Evolutionary conservation across 2,888 invertebrate species (phyloP).

Genomic region (Agrochola litura): DNA sequence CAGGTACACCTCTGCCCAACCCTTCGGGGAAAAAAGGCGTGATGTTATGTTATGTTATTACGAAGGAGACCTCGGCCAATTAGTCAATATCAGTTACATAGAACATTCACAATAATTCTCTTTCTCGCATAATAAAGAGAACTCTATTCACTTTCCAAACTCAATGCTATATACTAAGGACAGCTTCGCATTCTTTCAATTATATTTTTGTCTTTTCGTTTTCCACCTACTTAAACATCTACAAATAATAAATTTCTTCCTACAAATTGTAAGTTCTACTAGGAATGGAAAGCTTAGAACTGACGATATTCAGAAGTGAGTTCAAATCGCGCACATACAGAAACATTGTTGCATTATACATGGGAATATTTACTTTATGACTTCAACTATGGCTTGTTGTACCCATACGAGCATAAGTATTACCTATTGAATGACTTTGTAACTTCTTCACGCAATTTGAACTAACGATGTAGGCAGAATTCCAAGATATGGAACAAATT

Average conservation of each 20-base stretch:
- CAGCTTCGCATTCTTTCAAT: not conserved
- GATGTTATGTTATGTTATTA: no score
- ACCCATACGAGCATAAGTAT: constrained; percentile 44
- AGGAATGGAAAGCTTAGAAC: constrained; percentile 58
- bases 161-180: not conserved
- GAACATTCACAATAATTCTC: not conserved
- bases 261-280: constrained; percentile 48
- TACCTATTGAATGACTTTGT: constrained; percentile 50
- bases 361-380: constrained; percentile 63
- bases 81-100: not conserved
- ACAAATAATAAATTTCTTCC: constrained; percentile 18
- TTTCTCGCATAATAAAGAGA: not conserved
- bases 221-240: constrained; percentile 53
- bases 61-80: not conserved
- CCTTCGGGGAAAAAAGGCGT: no score
- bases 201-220: not conserved
- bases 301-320: constrained; percentile 60
- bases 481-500: not conserved
- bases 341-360: constrained; percentile 60
- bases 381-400: constrained; percentile 69
- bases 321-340: constrained; percentile 54
- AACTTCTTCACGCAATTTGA: constrained; percentile 35
- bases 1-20: no score
- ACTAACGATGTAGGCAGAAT: not conserved
- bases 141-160: not conserved